Evolutionary conservation across 1,140 invertebrate genomes (phyloP).

Genomic region (Choristoneura fumiferana): DNA sequence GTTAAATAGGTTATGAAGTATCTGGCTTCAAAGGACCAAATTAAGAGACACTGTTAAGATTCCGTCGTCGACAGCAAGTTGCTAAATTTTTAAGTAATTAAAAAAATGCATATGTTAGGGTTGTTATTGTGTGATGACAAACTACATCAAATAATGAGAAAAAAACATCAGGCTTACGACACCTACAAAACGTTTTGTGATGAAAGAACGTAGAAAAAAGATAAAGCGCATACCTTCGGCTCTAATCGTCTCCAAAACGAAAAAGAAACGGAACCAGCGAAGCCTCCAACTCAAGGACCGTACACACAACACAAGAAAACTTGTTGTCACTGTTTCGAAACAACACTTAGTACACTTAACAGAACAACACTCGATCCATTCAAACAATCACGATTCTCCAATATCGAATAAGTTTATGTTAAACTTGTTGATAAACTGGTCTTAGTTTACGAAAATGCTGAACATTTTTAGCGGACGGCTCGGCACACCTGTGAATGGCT

Average conservation of each 20-base stretch:
- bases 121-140: too few species aligned
- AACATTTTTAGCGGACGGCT: constrained; percentile 28
- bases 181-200: not conserved
- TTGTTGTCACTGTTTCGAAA: constrained; percentile 68
- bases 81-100: too few species aligned
- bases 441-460: constrained; percentile 57
- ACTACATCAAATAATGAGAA: too few species aligned
- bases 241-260: constrained; percentile 47
- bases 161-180: not conserved
- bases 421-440: constrained; percentile 44
- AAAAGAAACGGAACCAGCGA: constrained; percentile 49
- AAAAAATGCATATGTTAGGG: too few species aligned
- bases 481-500: constrained; percentile 55
- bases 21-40: too few species aligned
- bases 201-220: constrained; percentile 22
- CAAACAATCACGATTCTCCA: not conserved
- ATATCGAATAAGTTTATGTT: constrained; percentile 7
- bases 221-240: constrained; percentile 53
- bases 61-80: too few species aligned
- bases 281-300: constrained; percentile 71
- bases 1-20: too few species aligned
- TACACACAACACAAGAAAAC: constrained; percentile 64
- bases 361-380: not conserved
- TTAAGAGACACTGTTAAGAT: too few species aligned
- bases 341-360: constrained; percentile 17